These are phyloP conservation scores for Brachycybe producta DNA, from an alignment of 2,888 invertebrate genomes.

Conservation along the genomic window DNA sequence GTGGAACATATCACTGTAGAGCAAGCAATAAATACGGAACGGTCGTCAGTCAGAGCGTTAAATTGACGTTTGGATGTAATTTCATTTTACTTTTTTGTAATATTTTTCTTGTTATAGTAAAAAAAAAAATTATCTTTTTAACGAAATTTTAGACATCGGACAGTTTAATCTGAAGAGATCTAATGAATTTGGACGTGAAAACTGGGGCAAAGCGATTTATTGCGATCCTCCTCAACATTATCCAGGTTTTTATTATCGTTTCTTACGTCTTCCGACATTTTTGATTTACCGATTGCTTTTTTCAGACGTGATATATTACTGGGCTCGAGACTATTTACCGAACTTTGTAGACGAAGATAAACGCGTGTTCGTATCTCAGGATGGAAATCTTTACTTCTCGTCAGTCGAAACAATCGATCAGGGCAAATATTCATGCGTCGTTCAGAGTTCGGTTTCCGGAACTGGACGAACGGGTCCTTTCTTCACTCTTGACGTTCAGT, in stretches of 20 bases:
- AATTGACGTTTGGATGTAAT: conserved; percentile 65
- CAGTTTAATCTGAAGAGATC: conserved; percentile 81
- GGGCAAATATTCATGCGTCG: conserved; percentile 82
- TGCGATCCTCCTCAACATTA: conserved; percentile 89
- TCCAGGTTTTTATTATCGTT: conserved; percentile 41
- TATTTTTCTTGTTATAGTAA: not conserved
- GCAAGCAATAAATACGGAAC: conserved; percentile 81
- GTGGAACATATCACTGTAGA: conserved; percentile 81
- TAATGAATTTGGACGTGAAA: conserved; percentile 69
- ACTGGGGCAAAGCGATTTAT: conserved; percentile 84
- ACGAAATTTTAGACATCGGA: conserved; percentile 43
- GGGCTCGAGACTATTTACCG: conserved; percentile 78
- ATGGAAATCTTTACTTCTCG: conserved; percentile 89
- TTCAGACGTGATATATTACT: conserved; percentile 66
- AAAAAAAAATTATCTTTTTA: not conserved
- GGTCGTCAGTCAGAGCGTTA: conserved; percentile 73
- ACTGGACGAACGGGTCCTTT: conserved; percentile 82
- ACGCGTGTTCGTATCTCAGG: conserved; percentile 82
- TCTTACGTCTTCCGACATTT: not conserved
- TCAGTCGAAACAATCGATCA: conserved; percentile 79
- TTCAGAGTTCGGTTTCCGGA: conserved; percentile 72
- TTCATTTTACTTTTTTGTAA: conserved; percentile 10
- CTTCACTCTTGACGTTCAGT: conserved; percentile 64
- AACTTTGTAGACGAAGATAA: conserved; percentile 88
- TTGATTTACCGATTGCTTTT: conserved; percentile 4